These are phyloP conservation scores for Cyprinus carpio DNA, from an alignment of 2,113 vertebrate genomes.

Conservation along the genomic window DNA sequence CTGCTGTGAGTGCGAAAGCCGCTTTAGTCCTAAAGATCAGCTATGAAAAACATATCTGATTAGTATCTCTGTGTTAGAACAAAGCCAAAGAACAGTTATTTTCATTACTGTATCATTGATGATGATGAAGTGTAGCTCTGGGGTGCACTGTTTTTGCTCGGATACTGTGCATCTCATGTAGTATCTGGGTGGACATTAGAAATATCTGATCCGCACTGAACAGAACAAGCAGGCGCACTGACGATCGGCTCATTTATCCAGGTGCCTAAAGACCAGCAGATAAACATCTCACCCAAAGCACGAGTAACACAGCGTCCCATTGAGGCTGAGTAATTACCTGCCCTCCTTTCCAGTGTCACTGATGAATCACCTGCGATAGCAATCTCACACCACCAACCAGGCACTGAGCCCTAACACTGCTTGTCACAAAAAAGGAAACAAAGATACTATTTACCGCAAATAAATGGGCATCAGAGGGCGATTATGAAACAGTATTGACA, in stretches of 20 bases:
- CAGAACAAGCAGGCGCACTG: slow-evolving; percentile 40
- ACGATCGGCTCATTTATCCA: slow-evolving; percentile 73
- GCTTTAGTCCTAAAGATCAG: background rate
- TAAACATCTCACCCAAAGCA: slow-evolving; percentile 79
- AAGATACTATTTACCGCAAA: slow-evolving; percentile 32
- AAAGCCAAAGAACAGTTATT: background rate
- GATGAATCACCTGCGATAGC: slow-evolving; percentile 77
- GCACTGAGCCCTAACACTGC: slow-evolving; percentile 3
- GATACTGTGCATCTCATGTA: background rate
- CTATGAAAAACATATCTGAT: background rate
- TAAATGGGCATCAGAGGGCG: background rate
- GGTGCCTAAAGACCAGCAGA: slow-evolving; percentile 73
- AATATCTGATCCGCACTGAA: slow-evolving; percentile 38
- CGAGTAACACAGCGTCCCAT: slow-evolving; percentile 78
- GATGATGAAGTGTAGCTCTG: background rate
- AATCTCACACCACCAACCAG: slow-evolving; percentile 68
- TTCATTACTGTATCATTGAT: background rate
- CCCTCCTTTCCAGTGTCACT: slow-evolving; percentile 67
- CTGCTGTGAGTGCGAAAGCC: background rate
- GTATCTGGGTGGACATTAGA: slow-evolving; percentile 60
- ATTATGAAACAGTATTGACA: slow-evolving; percentile 36
- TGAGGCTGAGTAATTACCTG: slow-evolving; percentile 78
- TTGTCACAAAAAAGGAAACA: background rate
- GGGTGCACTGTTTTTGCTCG: background rate
- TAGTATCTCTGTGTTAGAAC: background rate